Base-by-base conservation (phyloP, 2,797 vertebrate species). In the Halcyon leucocephala region DNA sequence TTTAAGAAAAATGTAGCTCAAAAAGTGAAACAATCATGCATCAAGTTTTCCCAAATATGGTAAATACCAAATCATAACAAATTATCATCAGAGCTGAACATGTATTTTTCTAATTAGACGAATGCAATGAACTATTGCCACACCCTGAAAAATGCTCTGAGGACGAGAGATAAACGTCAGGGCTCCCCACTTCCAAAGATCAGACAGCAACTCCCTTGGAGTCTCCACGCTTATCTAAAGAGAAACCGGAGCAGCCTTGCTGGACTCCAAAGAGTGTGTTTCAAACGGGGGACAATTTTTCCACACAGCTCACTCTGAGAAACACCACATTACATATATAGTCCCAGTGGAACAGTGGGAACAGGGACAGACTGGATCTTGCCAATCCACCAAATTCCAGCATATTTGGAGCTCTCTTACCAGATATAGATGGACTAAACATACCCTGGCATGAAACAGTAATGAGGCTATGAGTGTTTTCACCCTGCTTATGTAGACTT, bases 71-170 rank as follows among this genome's bases (percentile, higher is more conserved):
- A 90, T 86, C 80, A 79, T 37, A 93, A 81, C 72, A 93, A 91
- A 93, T 69, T 39, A 90, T 46, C 79, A 81, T 87, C 84, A 91
- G 54, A 91, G 69, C 70, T 8, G 0, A 91, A 14, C 19, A 25
- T 73, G 62, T 62, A 74, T 88, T 96, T 95, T 91, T 88, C 87
- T 93, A 88, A 95, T 91, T 94, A 96, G 72, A 66, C 42, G 18
- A n/a, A 78, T 83, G 69, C 58, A 69, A 41, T 20, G 35, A 88
- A 79, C 44, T 79, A 78, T 55, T 66, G 71, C 52, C 82, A 83
- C 77, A 90, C 73, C 73, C 93, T 86, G 87, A 79, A 29, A 88
- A 96, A 84, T 3, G 42, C 73, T 90, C 77, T 46, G 24, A 52
- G 29, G 62, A 24, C 13, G 31, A 66, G 9, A 74, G 48, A n/a